Evolutionary conservation across 2,113 vertebrate species (phyloP), one percentile per base, ranked within the genome.

Genomic region (Halcyon malimbica): DNA sequence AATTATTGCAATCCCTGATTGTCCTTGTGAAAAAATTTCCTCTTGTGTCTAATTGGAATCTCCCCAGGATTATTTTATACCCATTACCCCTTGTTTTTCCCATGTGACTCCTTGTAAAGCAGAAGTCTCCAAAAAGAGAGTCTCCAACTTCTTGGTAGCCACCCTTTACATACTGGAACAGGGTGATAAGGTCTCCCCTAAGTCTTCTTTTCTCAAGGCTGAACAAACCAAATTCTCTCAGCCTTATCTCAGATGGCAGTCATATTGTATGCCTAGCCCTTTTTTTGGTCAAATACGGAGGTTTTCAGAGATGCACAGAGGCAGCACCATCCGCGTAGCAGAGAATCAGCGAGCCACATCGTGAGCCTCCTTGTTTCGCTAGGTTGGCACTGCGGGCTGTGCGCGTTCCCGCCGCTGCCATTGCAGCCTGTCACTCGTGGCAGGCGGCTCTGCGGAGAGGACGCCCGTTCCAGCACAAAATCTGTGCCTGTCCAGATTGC

Each of bases 401-500:
- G 9, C 8, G 0, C 0, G 8, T 53, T 91, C 68, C 48, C 1
- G 7, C 63, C 54, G 68, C 90, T 74, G 83, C 68, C 28, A 0
- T 25, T 35, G 83, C 83, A 73, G 75, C 67, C 87, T 74, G 82
- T 62, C 53, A 5, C 77, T 68, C 7, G 15, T 75, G 87, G 94
- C 93, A 76, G 84, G 92, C 62, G 1, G 90, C 90, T 96, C 83
- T 50, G 87, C 1, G 0, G 59, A 56, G 60, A 77, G 83, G 53
- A 57, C 1, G 1, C 67, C 82, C 3, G 35, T 37, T 89, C 91
- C 91, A 67, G 91, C 77, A 60, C 81, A 10, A 48, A 90, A 93
- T 73, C 94, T 87, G 81, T 94, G 95, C 91, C 83, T 76, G 85
- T 62, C 92, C 91, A 94, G 80, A 94, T 87, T 94, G 92, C 0